These are phyloP conservation scores for Opisthograptis luteolata DNA, from an alignment of 2,888 invertebrate species.

Conservation along the genomic window DNA sequence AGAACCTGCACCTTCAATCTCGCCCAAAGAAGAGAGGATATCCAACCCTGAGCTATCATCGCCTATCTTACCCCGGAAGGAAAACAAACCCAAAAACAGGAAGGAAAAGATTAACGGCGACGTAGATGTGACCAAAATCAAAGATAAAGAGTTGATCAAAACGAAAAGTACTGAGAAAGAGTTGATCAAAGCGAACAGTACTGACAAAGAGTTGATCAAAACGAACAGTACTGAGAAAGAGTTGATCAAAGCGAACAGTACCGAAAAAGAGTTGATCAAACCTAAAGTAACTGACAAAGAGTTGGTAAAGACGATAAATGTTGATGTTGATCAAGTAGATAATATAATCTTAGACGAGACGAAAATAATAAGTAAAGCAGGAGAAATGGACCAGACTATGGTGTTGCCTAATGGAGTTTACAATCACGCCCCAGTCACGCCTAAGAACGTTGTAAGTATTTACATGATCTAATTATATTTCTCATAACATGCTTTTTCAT, in stretches of 20 bases:
- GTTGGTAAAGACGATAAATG: neutral
- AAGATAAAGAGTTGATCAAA: neutral
- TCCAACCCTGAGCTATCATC: conserved; percentile 47
- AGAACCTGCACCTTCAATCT: conserved; percentile 24
- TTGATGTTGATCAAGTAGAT: conserved; percentile 6
- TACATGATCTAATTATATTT: no score
- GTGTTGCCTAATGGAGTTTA: conserved; percentile 61
- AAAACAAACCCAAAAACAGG: conserved; percentile 36
- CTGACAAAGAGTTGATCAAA: conserved; percentile 8
- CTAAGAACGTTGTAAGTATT: conserved; percentile 58
- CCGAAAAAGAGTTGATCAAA: conserved; percentile 2
- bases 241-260: conserved; percentile 4
- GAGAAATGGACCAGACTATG: conserved; percentile 61
- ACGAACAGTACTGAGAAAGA: conserved; percentile 1
- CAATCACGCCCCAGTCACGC: conserved; percentile 55
- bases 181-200: conserved; percentile 2
- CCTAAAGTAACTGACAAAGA: neutral
- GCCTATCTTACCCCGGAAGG: conserved; percentile 50
- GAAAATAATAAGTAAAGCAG: conserved; percentile 35
- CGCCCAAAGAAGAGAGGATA: conserved; percentile 54
- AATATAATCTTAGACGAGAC: conserved; percentile 51
- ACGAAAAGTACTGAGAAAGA: conserved; percentile 4
- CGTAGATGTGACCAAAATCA: conserved; percentile 15
- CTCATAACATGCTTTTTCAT: no score
- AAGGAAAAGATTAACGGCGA: conserved; percentile 16